Evolutionary conservation across 2,888 invertebrate genomes (phyloP), one percentile per base, ranked within the genome.

Genomic region (Pheosia tremula): DNA sequence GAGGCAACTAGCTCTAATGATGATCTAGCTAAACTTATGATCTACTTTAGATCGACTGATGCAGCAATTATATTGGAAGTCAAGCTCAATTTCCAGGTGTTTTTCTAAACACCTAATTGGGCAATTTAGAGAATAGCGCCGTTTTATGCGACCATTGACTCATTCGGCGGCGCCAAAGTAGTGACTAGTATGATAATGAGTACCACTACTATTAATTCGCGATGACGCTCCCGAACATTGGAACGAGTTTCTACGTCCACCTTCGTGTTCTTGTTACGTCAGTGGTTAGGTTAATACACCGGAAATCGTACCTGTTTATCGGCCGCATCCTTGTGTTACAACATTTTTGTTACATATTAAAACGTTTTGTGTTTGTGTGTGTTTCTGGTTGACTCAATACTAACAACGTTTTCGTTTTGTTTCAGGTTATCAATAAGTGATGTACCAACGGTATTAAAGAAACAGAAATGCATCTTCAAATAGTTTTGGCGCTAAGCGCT

Each of bases 271-370:
- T 84, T 85, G 79, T 79, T 69, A 70, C 63, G 67, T 71, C 77
- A 69, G 64, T 75, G 71, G 77, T 72, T 73, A 76, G 78, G 79
- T 72, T 75, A 77, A 77, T 73, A 74, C 75, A 78, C 87, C 87
- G 90, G 90, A 90, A 87, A 85, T 82, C 80, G 78, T 84, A 89
- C 88, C 88, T 82, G 89, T 89, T 87, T 83, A 76, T 81, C 78
- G 75, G 71, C 77, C 78, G 80, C 84, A 85, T 84, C 85, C 86
- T 83, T 80, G 67, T 75, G 76, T 75, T 82, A 74, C 72, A 76
- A 77, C 74, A 79, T 79, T 73, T 69, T 75, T 80, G 45, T 56
- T 56, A 56, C 56, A 56, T 24, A 45, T 56, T 45, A 56, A 56
- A 56, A 11, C 45, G 56, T 56, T 45, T 1, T 24, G 7, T 39